phyloP scores from a whole-genome alignment of 2,797 vertebrate species.

The Sebastes taczanowskii region DNA sequence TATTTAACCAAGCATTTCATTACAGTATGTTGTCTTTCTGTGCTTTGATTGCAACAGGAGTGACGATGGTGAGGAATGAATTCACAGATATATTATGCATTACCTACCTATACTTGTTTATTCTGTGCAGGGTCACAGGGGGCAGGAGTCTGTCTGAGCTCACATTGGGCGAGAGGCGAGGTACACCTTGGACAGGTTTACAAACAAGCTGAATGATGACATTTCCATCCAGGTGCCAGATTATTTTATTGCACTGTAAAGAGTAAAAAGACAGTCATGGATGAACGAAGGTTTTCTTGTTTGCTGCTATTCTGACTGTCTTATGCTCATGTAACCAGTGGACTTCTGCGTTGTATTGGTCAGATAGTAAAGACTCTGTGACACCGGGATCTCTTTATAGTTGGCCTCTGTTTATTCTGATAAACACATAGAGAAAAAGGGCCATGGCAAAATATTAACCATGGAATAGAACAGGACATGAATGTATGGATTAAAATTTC shows the following conservation, averaged over 20 bases:
- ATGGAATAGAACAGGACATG: no score
- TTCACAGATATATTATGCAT: background rate
- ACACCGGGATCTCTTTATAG: no score
- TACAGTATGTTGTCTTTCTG: conserved; percentile 24
- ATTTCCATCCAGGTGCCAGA: background rate
- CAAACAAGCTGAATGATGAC: background rate
- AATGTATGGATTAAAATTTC: no score
- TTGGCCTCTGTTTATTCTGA: no score
- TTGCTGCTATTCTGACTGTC: background rate
- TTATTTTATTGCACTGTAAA: background rate
- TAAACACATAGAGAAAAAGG: no score
- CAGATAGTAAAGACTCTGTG: no score
- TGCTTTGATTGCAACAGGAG: background rate
- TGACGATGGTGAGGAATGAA: background rate
- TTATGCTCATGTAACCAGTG: no score
- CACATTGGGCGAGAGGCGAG: background rate
- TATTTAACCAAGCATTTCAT: conserved; percentile 46
- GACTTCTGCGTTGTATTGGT: no score
- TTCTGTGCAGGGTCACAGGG: background rate
- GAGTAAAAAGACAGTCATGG: background rate
- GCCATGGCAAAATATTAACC: no score
- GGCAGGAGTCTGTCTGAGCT: background rate
- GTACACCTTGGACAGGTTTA: background rate
- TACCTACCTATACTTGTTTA: background rate
- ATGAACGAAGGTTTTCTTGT: background rate